A percentile compares a stretch with the other conserved stretches of the same genome.
phyloP scores from a whole-genome alignment of 2,797 vertebrate species.

The Bovichtus diacanthus region DNA sequence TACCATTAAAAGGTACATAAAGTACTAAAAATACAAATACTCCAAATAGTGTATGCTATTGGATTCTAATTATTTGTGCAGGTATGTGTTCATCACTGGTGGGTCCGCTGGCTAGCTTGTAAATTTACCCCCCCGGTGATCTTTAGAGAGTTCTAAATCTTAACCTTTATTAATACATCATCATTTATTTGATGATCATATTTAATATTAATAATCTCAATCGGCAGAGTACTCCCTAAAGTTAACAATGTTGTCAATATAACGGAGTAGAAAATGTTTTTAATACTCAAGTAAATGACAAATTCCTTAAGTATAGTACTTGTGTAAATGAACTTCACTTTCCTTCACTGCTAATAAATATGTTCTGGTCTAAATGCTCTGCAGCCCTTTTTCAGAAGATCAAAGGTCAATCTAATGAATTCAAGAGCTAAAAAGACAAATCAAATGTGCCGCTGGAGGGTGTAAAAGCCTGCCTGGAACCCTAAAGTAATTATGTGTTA shows the following conservation, averaged over 20 bases:
- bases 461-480: conserved; percentile 8
- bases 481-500: background rate
- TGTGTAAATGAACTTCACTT: background rate
- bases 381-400: background rate
- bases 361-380: background rate
- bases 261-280: background rate
- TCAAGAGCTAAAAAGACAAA: background rate
- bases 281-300: background rate
- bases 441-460: background rate
- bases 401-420: background rate
- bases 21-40: background rate
- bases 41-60: background rate
- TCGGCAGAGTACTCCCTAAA: background rate
- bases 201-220: background rate
- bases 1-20: too few relatives aligned
- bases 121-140: background rate
- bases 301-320: background rate
- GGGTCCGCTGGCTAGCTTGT: background rate
- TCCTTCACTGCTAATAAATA: background rate
- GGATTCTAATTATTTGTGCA: background rate
- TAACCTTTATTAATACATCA: background rate
- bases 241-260: background rate
- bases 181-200: background rate
- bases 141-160: background rate
- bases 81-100: background rate